Conservation (phyloP, 2,113 vertebrate species). For the Noturus placidus region DNA sequence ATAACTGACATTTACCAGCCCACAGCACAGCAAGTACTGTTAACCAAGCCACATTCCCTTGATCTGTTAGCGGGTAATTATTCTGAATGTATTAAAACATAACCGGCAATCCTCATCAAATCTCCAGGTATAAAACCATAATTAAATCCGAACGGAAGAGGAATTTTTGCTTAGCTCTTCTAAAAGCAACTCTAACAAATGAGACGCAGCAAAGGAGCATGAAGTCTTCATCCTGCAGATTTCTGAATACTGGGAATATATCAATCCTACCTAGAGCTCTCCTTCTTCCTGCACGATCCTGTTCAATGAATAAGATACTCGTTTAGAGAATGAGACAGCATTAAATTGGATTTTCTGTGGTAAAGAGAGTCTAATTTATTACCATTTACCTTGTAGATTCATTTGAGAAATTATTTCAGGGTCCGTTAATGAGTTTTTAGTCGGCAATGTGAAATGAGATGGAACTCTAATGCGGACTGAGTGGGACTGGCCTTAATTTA, state of each 20-base stretch:
- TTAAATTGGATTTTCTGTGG: conserved; percentile 74
- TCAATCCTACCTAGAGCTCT: conserved; percentile 56
- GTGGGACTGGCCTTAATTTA: conserved; percentile 64
- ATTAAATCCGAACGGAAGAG: neutral
- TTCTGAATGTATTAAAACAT: neutral
- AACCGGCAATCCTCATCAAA: neutral
- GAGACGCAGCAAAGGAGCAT: conserved; percentile 3
- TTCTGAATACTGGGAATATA: conserved; percentile 56
- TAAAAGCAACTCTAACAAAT: conserved; percentile 11
- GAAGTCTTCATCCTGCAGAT: conserved; percentile 54
- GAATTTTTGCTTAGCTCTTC: neutral
- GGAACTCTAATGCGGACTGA: conserved; percentile 64
- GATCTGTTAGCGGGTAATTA: neutral
- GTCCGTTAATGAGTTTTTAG: conserved; percentile 68
- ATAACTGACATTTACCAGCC: neutral
- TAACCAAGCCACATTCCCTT: neutral
- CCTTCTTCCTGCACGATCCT: conserved; percentile 55
- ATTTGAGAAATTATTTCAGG: conserved; percentile 72
- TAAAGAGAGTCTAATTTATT: conserved; percentile 72
- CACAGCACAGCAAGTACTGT: neutral
- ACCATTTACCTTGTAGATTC: conserved; percentile 76
- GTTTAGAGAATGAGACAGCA: conserved; percentile 72
- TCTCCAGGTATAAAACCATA: neutral
- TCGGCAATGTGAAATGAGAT: conserved; percentile 68
- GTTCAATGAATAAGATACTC: conserved; percentile 71